phyloP scores from a whole-genome alignment of 2,888 invertebrate genomes.

The Apodemia hepburni region DNA sequence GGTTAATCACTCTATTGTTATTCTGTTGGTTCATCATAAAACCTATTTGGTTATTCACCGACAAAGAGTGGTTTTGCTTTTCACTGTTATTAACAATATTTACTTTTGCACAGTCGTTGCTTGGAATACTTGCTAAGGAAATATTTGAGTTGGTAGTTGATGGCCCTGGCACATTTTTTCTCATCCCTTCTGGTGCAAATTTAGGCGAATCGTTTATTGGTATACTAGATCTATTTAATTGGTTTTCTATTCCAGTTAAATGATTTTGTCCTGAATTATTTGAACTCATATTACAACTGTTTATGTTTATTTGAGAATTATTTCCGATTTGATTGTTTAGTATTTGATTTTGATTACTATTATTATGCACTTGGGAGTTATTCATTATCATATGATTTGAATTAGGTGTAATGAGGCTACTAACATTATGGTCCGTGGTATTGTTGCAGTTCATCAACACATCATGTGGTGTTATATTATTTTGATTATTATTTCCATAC shows the following conservation, averaged over 20 bases:
- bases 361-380: slow-evolving; percentile 54
- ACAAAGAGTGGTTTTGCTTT: slow-evolving; percentile 64
- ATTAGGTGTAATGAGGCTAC: slow-evolving; percentile 54
- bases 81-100: slow-evolving; percentile 60
- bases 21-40: slow-evolving; percentile 71
- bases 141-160: slow-evolving; percentile 51
- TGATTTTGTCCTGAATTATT: slow-evolving; percentile 55
- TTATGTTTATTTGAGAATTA: slow-evolving; percentile 64
- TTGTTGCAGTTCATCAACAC: slow-evolving; percentile 69
- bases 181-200: slow-evolving; percentile 57
- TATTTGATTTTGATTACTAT: slow-evolving; percentile 59
- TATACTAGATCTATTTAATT: slow-evolving; percentile 55
- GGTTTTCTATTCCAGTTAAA: slow-evolving; percentile 56
- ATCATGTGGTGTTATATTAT: slow-evolving; percentile 58
- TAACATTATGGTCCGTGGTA: slow-evolving; percentile 58
- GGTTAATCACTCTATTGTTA: slow-evolving; percentile 67
- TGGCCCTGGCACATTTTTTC: slow-evolving; percentile 69
- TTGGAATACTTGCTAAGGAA: slow-evolving; percentile 40
- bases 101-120: slow-evolving; percentile 64
- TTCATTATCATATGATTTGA: slow-evolving; percentile 69
- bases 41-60: slow-evolving; percentile 67
- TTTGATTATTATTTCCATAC: slow-evolving; percentile 54
- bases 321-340: slow-evolving; percentile 50
- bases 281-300: slow-evolving; percentile 60
- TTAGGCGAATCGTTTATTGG: slow-evolving; percentile 59